Percentiles rank a stretch among this genome's conserved stretches.
Evolutionary conservation across 2,113 vertebrate genomes (phyloP).

Genomic region (Chionomys nivalis): DNA sequence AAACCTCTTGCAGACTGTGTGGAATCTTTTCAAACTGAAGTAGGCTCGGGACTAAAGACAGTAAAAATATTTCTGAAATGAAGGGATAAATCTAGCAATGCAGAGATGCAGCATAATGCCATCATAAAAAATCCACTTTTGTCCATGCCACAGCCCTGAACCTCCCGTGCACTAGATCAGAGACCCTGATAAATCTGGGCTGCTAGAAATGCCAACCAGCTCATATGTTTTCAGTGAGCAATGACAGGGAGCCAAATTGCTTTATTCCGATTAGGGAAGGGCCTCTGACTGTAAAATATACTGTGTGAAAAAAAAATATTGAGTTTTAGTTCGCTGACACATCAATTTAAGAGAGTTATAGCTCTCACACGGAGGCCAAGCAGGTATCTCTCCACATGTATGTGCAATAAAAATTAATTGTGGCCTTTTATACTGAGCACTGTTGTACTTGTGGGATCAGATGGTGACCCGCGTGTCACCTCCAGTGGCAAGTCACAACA

Average conservation of each 20-base stretch:
- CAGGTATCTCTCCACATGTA: slow-evolving; percentile 89
- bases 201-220: slow-evolving; percentile 87
- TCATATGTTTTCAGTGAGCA: slow-evolving; percentile 90
- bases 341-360: slow-evolving; percentile 90
- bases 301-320: slow-evolving; percentile 86
- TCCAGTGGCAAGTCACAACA: slow-evolving; percentile 48
- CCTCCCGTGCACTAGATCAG: slow-evolving; percentile 86
- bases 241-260: slow-evolving; percentile 91
- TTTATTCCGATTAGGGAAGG: slow-evolving; percentile 90
- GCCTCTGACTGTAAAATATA: slow-evolving; percentile 89
- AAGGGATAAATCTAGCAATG: slow-evolving; percentile 84
- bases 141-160: slow-evolving; percentile 86
- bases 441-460: slow-evolving; percentile 72
- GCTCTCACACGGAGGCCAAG: slow-evolving; percentile 86
- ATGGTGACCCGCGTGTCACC: slow-evolving; percentile 73
- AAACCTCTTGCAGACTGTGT: slow-evolving; percentile 68
- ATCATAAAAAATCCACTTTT: slow-evolving; percentile 86
- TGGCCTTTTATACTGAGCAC: slow-evolving; percentile 82
- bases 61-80: slow-evolving; percentile 84
- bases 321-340: slow-evolving; percentile 89
- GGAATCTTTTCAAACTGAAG: slow-evolving; percentile 80
- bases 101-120: slow-evolving; percentile 73
- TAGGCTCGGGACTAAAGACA: slow-evolving; percentile 71
- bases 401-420: slow-evolving; percentile 89
- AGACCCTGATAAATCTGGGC: slow-evolving; percentile 90